phyloP scores from a whole-genome alignment of 2,888 invertebrate species.

The Griposia aprilina region DNA sequence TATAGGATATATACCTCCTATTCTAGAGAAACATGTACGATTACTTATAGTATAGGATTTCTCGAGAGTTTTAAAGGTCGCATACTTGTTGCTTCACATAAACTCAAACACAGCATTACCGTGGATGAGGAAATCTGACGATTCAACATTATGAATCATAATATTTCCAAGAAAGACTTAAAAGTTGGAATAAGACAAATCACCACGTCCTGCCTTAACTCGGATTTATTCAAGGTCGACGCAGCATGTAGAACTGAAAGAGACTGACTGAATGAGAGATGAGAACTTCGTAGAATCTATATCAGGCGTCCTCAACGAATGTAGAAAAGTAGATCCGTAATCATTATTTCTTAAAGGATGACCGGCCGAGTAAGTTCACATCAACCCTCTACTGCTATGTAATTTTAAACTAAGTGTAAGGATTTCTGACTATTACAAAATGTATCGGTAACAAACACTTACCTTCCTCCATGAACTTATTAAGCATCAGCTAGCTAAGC shows the following conservation, averaged over 20 bases:
- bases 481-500: accelerated
- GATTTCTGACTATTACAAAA: background rate
- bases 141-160: background rate
- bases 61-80: background rate
- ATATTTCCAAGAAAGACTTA: background rate
- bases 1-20: background rate
- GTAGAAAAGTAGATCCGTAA: no score
- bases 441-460: no score
- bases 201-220: background rate
- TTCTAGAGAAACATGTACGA: no score
- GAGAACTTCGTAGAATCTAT: background rate
- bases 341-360: background rate
- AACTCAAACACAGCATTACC: background rate
- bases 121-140: background rate
- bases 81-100: conserved; percentile 3
- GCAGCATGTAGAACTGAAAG: background rate
- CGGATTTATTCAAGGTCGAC: no score
- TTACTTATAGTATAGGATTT: no score
- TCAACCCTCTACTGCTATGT: background rate
- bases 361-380: no score
- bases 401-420: background rate
- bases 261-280: no score
- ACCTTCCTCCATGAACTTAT: background rate
- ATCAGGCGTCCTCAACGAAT: background rate
- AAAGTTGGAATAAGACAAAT: background rate